Conservation (phyloP, 2,888 invertebrate species). For the Psococerastis gibbosa region DNA sequence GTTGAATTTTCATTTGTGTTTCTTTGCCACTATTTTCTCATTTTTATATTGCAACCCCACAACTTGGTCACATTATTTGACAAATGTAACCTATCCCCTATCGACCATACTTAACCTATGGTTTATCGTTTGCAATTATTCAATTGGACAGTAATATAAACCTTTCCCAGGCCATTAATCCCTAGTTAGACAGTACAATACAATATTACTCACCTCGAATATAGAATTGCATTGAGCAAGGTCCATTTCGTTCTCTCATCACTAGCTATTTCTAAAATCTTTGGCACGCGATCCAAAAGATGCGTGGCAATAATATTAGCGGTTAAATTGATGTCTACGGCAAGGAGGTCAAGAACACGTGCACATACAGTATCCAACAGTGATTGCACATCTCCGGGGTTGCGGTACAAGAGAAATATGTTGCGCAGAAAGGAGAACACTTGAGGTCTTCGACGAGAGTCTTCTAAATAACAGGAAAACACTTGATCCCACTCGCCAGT, state of each 20-base stretch:
- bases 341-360: slow-evolving; percentile 17
- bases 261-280: slow-evolving; percentile 27
- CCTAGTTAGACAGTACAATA: too few relatives aligned
- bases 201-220: too few relatives aligned
- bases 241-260: slow-evolving; percentile 28
- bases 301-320: background rate
- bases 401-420: slow-evolving; percentile 21
- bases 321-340: background rate
- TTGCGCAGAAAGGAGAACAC: slow-evolving; percentile 33
- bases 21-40: too few relatives aligned
- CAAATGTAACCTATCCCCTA: too few relatives aligned
- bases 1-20: too few relatives aligned
- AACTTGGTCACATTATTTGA: too few relatives aligned
- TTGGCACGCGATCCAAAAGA: slow-evolving; percentile 24
- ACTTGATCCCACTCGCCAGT: slow-evolving; percentile 41
- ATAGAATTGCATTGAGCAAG: slow-evolving; percentile 39
- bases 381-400: slow-evolving; percentile 21
- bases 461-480: slow-evolving; percentile 44
- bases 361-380: slow-evolving; percentile 18
- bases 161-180: too few relatives aligned
- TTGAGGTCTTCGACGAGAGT: slow-evolving; percentile 38
- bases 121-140: too few relatives aligned
- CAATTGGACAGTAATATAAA: too few relatives aligned
- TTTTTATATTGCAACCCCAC: too few relatives aligned
- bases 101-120: too few relatives aligned